Conservation (phyloP, 2,113 vertebrate genomes). For the Peucedramus taeniatus region DNA sequence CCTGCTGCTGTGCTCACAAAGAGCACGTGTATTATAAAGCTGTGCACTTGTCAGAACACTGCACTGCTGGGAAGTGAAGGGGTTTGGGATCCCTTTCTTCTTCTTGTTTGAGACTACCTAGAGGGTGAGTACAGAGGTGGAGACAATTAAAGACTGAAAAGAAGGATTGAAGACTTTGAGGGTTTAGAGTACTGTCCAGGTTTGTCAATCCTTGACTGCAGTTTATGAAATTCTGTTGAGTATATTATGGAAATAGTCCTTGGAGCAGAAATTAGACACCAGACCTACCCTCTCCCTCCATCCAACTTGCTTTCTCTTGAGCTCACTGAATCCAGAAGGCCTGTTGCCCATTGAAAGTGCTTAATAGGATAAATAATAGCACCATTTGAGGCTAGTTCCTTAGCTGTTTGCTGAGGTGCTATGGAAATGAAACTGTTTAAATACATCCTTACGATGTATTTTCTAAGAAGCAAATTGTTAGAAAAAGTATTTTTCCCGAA, state of each 20-base stretch:
- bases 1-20: not conserved
- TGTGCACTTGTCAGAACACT: not conserved
- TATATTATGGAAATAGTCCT: not conserved
- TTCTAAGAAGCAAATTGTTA: not conserved
- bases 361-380: not conserved
- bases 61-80: accelerated
- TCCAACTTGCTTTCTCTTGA: not conserved
- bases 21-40: not conserved
- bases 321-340: not conserved
- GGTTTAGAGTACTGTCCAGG: not conserved
- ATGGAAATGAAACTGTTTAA: not conserved
- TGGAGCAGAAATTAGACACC: not conserved
- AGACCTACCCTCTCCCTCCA: not conserved
- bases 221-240: not conserved
- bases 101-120: not conserved
- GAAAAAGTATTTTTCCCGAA: not conserved
- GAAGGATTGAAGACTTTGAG: not conserved
- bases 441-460: not conserved
- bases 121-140: not conserved
- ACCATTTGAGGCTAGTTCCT: not conserved
- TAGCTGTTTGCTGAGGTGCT: not conserved
- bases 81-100: not conserved
- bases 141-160: not conserved
- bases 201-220: not conserved
- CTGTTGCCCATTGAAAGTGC: not conserved